phyloP scores from a whole-genome alignment of 2,113 vertebrate species.

The Cebidichthys violaceus region DNA sequence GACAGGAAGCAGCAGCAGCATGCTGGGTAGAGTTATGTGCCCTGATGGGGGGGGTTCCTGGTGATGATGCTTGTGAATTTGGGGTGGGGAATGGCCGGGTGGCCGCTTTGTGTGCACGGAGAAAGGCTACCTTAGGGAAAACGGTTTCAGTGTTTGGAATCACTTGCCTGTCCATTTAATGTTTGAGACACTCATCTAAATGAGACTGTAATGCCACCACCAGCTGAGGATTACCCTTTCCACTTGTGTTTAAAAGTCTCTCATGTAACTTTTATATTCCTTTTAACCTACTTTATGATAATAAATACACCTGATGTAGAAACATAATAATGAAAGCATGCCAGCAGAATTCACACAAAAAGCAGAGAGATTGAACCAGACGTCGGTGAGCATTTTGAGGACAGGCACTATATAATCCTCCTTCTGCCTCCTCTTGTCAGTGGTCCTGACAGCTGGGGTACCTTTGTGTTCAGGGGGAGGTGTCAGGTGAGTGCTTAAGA shows the following conservation, averaged over 20 bases:
- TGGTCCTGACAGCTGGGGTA: constrained; percentile 40
- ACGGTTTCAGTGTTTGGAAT: constrained; percentile 23
- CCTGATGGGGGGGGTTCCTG: constrained; percentile 48
- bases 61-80: constrained; percentile 62
- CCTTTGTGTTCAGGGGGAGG: constrained; percentile 42
- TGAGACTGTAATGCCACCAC: constrained; percentile 17
- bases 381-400: constrained; percentile 56
- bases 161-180: constrained; percentile 12
- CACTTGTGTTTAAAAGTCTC: background rate
- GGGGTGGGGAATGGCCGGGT: constrained; percentile 50
- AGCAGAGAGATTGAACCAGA: constrained; percentile 41
- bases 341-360: constrained; percentile 30
- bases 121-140: constrained; percentile 45
- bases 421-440: constrained; percentile 47
- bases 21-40: constrained; percentile 78
- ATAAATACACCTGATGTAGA: constrained; percentile 22
- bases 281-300: constrained; percentile 16
- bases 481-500: constrained; percentile 68
- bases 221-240: background rate
- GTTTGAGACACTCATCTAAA: constrained; percentile 1
- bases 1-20: constrained; percentile 79
- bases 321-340: constrained; percentile 27
- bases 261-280: background rate
- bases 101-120: constrained; percentile 56
- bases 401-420: constrained; percentile 26